Conservation (phyloP, 2,888 invertebrate species). For the Pyrocoelia pectoralis region DNA sequence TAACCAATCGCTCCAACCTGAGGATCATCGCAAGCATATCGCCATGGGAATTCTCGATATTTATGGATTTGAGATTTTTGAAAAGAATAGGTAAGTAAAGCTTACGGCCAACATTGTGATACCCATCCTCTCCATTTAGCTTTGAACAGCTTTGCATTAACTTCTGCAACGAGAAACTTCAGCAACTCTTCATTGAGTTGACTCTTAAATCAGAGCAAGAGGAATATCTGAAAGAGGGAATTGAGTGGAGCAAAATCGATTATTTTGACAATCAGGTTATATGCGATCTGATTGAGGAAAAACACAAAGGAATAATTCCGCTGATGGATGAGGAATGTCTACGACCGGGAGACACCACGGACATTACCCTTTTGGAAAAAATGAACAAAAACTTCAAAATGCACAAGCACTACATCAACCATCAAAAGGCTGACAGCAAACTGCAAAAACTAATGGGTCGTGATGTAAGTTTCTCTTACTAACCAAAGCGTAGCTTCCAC, state of each 20-base stretch:
- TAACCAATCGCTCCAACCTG: conserved; percentile 76
- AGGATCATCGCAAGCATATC: conserved; percentile 65
- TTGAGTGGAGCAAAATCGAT: conserved; percentile 87
- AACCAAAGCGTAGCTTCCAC: background rate
- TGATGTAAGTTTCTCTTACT: conserved; percentile 66
- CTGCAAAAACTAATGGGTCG: conserved; percentile 86
- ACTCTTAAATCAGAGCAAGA: conserved; percentile 93
- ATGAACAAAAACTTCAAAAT: conserved; percentile 74
- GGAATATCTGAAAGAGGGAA: conserved; percentile 89
- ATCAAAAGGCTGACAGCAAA: conserved; percentile 77
- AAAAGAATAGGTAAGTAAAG: conserved; percentile 76
- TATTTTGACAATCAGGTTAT: conserved; percentile 95
- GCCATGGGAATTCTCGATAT: conserved; percentile 93
- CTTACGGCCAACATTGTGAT: conserved; percentile 16
- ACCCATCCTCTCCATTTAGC: conserved; percentile 56
- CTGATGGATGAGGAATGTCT: conserved; percentile 92
- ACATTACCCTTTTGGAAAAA: conserved; percentile 83
- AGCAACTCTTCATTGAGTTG: conserved; percentile 91
- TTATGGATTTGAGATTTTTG: conserved; percentile 94
- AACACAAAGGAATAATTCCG: conserved; percentile 85
- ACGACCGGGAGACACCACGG: conserved; percentile 86
- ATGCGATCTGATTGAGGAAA: conserved; percentile 90
- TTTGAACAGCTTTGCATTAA: conserved; percentile 95
- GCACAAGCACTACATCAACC: conserved; percentile 86
- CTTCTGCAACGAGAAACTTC: conserved; percentile 94